Base-by-base conservation (phyloP, 2,797 vertebrate genomes). In the Hafferia zeledoni region DNA sequence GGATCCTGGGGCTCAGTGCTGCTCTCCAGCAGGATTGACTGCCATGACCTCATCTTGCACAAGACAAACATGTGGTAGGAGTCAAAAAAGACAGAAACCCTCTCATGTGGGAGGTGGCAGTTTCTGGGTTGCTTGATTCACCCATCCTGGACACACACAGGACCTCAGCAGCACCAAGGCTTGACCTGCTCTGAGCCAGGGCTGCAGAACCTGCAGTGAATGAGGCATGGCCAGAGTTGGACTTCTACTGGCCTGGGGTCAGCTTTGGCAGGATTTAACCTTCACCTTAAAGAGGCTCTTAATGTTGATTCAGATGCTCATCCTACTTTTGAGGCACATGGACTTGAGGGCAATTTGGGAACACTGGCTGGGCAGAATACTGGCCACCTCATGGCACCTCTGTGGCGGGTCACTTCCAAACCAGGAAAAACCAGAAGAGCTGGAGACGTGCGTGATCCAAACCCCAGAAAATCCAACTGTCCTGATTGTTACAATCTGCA, bases 161-260 rank as follows among this genome's bases (percentile, higher is more conserved):
- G 17, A 28, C 28, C 10, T 22, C 50, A 41, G 50, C 5, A 4
- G 31, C 46, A 31, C 9, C 47, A 24, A 0, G 0, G 74, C 8
- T 2, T 24, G 37, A 43, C 60, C 69, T 65, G 39, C n/a, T 47
- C 56, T 37, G 31, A 43, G 35, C 53, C 43, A 24, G 35, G 65
- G 61, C 65, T 77, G 47, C 75, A 67, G 69, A 52, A 50, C 41
- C 50, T 33, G 43, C 0, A 0, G 47, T n/a, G 60, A 74, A 7
- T 1, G 10, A 65, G 50, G 27, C 27, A 33, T 17, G 20, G 46
- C 23, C 55, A 92, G 50, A 18, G 30, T 47, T 46, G 59, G 41
- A 8, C 39, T 44, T 64, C 63, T 60, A 6, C 37, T 12, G n/a
- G 15, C 30, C 60, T 10, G 1, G 13, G n/a, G 2, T 43, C 49